Percentiles rank a stretch among this genome's conserved stretches.
Evolutionary conservation across 92 coral and sea anemone genomes (phyloP).

Genomic region (Epizoanthus ramosus): DNA sequence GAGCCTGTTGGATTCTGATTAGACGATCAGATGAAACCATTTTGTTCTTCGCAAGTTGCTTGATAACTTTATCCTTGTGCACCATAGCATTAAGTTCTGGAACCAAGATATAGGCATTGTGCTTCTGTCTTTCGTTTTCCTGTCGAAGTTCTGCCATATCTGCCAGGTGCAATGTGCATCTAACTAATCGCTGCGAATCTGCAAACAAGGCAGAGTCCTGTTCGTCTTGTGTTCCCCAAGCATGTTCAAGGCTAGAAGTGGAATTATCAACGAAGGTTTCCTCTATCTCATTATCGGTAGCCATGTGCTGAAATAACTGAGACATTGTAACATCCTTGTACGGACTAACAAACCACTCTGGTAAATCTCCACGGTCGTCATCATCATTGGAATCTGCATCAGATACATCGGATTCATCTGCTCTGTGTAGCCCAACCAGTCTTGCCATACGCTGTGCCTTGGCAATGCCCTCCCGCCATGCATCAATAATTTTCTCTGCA

Average conservation of each 20-base stretch:
- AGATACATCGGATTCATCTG: background rate
- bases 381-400: slow-evolving; percentile 28
- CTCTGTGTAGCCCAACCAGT: slow-evolving; percentile 16
- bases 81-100: slow-evolving; percentile 10
- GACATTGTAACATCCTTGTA: slow-evolving; percentile 10
- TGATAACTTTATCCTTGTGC: slow-evolving; percentile 26
- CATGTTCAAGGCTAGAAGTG: background rate
- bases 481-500: slow-evolving; percentile 24
- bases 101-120: slow-evolving; percentile 26
- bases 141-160: background rate
- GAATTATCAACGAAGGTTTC: slow-evolving; percentile 12
- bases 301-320: background rate
- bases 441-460: slow-evolving; percentile 43
- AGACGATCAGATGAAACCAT: slow-evolving; percentile 36
- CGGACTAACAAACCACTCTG: slow-evolving; percentile 31
- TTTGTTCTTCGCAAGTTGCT: slow-evolving; percentile 27
- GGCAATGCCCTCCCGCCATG: slow-evolving; percentile 31
- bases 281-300: slow-evolving; percentile 23
- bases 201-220: slow-evolving; percentile 34
- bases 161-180: slow-evolving; percentile 25
- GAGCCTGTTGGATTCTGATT: slow-evolving; percentile 33
- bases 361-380: slow-evolving; percentile 7
- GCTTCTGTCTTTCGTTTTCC: background rate
- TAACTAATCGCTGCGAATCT: slow-evolving; percentile 33
- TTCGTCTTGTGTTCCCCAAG: slow-evolving; percentile 32